Conservation (phyloP, 2,888 invertebrate species). For the Troilus luridus region DNA sequence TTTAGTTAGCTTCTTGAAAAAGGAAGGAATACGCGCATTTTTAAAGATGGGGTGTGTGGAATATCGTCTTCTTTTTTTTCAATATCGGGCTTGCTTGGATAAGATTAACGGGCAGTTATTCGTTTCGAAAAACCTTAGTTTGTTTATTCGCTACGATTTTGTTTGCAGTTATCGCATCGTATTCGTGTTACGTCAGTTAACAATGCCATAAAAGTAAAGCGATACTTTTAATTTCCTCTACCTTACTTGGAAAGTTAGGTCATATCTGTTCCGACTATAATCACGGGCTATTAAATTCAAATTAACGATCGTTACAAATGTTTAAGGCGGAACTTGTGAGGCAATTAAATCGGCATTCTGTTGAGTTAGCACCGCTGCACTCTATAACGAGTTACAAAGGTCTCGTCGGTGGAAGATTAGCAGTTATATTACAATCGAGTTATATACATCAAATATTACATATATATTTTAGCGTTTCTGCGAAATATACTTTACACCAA, state of each 20-base stretch:
- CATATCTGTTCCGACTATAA: background rate
- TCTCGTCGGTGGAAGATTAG: background rate
- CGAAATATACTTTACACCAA: no score
- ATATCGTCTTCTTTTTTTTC: no score
- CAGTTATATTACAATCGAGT: no score
- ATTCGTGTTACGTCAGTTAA: background rate
- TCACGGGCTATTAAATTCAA: background rate
- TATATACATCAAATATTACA: no score
- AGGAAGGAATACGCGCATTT: no score
- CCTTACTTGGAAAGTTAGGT: background rate
- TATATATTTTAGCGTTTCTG: no score
- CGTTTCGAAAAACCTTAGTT: background rate
- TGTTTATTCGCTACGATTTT: background rate
- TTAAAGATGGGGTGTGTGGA: no score
- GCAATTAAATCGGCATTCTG: background rate
- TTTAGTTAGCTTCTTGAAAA: no score
- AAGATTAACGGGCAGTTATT: background rate
- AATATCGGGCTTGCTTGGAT: no score
- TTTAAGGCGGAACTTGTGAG: background rate
- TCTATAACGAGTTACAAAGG: background rate
- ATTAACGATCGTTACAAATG: background rate
- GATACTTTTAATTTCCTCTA: background rate
- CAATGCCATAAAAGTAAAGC: background rate
- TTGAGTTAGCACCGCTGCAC: background rate
- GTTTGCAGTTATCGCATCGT: background rate